phyloP scores from a whole-genome alignment of 2,113 vertebrate species.

The Petroica traversi region DNA sequence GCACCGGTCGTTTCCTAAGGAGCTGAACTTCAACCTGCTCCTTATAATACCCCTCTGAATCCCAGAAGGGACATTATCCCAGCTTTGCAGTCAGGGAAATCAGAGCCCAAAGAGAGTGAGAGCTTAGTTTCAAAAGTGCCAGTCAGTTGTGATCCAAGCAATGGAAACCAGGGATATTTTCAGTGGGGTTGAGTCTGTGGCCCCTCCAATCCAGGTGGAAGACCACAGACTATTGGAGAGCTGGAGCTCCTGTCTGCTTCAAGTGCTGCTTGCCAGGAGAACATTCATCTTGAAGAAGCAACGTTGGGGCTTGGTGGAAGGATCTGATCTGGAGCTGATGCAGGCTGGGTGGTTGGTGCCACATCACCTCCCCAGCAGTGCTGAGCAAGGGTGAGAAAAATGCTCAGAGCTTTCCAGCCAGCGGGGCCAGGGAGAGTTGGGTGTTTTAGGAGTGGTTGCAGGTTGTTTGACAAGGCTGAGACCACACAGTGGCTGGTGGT shows the following conservation, averaged over 20 bases:
- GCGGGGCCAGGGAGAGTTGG: not conserved
- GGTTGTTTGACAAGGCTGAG: not conserved
- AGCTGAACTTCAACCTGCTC: not conserved
- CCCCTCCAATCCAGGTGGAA: accelerated
- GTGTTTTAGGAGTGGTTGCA: not conserved
- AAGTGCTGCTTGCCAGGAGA: not conserved
- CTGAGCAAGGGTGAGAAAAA: accelerated
- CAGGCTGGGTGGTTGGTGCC: not conserved
- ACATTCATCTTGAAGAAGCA: not conserved
- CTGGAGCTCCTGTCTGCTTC: not conserved
- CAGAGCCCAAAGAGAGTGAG: not conserved
- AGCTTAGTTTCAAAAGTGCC: not conserved
- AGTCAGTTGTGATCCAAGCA: not conserved
- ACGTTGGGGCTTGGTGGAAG: not conserved
- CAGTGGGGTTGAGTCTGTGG: not conserved
- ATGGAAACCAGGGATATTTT: not conserved
- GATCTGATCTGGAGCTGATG: no score
- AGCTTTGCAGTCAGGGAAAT: not conserved
- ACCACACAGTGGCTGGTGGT: conserved; percentile 16
- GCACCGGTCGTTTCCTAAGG: not conserved
- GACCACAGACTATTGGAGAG: not conserved
- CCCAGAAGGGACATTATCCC: not conserved
- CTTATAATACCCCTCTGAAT: not conserved
- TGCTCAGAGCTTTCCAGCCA: not conserved
- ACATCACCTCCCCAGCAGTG: accelerated